phyloP scores from a whole-genome alignment of 2,888 invertebrate species.

The Drosophila diplacantha region DNA sequence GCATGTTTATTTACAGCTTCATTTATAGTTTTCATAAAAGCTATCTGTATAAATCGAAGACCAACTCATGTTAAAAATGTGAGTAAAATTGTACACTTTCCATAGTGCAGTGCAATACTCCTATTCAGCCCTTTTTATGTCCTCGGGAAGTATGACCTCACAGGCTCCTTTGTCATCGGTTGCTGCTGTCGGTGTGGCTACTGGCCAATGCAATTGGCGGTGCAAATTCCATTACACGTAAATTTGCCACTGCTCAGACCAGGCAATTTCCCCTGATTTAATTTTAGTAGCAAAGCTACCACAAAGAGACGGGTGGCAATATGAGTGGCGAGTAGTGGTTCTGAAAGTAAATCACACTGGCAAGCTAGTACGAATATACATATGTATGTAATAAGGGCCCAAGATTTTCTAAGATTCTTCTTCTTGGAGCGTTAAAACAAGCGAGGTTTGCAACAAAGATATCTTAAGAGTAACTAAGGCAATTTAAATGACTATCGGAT shows the following conservation, averaged over 20 bases:
- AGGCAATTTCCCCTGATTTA: slow-evolving; percentile 59
- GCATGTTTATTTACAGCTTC: neutral
- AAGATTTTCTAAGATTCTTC: neutral
- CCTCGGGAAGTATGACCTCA: neutral
- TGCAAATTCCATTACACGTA: slow-evolving; percentile 56
- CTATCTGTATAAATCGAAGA: neutral
- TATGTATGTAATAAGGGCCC: too few relatives aligned
- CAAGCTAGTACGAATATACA: neutral
- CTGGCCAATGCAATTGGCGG: slow-evolving; percentile 63
- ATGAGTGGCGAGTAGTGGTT: slow-evolving; percentile 10
- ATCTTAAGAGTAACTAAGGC: neutral
- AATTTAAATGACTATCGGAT: neutral
- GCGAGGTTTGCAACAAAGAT: neutral
- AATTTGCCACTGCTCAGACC: slow-evolving; percentile 45
- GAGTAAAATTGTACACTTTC: neutral
- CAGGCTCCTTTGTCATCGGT: slow-evolving; percentile 9
- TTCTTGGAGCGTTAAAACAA: neutral
- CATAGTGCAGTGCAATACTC: neutral
- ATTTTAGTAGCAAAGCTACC: slow-evolving; percentile 34
- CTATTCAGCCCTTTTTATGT: slow-evolving; percentile 3
- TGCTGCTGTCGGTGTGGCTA: slow-evolving; percentile 49
- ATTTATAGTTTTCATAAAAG: neutral
- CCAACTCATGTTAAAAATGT: neutral
- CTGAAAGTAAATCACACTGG: neutral
- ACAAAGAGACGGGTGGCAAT: slow-evolving; percentile 2